Evolutionary conservation across 1,140 invertebrate species (phyloP), one percentile per base, ranked within the genome.

Genomic region (Macrocentrus cingulum): DNA sequence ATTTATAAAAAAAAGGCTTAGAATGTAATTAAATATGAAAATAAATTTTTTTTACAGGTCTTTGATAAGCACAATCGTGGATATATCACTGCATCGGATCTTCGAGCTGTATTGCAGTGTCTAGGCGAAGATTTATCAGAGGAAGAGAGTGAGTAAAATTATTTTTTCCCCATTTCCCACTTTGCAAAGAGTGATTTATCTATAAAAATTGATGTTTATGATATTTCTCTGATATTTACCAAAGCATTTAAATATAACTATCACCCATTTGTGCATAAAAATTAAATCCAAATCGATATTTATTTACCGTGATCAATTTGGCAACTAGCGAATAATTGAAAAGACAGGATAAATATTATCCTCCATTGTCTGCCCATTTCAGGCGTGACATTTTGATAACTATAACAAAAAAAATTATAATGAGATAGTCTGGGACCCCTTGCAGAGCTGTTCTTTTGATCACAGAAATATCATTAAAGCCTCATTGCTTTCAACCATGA

Each of bases 1-100:
- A n/a, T n/a, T n/a, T n/a, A n/a, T n/a, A n/a, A n/a, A n/a, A n/a
- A n/a, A n/a, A n/a, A n/a, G n/a, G n/a, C n/a, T n/a, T n/a, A n/a
- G n/a, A n/a, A n/a, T n/a, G n/a, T n/a, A n/a, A n/a, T n/a, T n/a
- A n/a, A n/a, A n/a, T n/a, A n/a, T n/a, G n/a, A n/a, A n/a, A n/a
- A 29, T 29, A 29, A 29, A 4, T 29, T 29, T 62, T 32, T 37
- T 32, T 52, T 61, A 15, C 70, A 84, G 83, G 82, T 84, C 1
- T 93, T 92, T 66, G 91, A 92, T 70, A 93, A 93, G 68, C 91
- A 91, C 66, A 92, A 92, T 76, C 84, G 91, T 11, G 90, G 91
- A 0, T 93, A 91, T 67, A 93, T 93, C 56, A 91, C 89, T 22
- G 90, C 91, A 2, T 92, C 90, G 0, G 91, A 93, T 70, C 78